Evolutionary conservation across 2,797 vertebrate species (phyloP).

Genomic region (Poecilia picta): DNA sequence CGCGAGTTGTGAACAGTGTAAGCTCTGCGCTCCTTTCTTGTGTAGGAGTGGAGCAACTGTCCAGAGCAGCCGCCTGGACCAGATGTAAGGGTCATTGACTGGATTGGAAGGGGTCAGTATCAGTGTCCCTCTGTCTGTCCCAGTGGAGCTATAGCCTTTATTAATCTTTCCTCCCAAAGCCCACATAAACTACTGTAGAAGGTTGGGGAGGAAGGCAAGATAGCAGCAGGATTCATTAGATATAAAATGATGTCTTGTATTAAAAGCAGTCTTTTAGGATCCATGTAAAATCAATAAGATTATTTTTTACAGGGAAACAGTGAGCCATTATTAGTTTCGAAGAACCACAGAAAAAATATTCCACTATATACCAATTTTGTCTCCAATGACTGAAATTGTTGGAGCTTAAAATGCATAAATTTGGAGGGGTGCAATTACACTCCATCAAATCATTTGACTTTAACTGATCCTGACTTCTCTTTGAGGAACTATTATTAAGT

Average conservation of each 20-base stretch:
- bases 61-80: conserved; percentile 65
- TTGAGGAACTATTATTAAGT: background rate
- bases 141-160: conserved; percentile 68
- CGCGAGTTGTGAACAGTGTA: conserved; percentile 27
- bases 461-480: background rate
- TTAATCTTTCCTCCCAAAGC: conserved; percentile 72
- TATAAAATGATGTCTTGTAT: conserved; percentile 16
- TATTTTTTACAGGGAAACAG: background rate
- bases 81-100: conserved; percentile 72
- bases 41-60: conserved; percentile 64
- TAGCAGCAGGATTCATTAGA: conserved; percentile 28
- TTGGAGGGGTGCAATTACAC: no score
- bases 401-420: background rate
- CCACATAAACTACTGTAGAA: conserved; percentile 58
- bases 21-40: conserved; percentile 34
- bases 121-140: conserved; percentile 59
- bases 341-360: background rate
- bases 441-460: background rate
- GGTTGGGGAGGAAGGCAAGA: conserved; percentile 40
- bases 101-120: conserved; percentile 53
- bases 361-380: background rate
- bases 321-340: background rate
- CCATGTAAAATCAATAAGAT: background rate
- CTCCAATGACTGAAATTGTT: background rate
- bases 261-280: conserved; percentile 13